Conservation (phyloP, 2,797 vertebrate species). For the Chanos chanos region DNA sequence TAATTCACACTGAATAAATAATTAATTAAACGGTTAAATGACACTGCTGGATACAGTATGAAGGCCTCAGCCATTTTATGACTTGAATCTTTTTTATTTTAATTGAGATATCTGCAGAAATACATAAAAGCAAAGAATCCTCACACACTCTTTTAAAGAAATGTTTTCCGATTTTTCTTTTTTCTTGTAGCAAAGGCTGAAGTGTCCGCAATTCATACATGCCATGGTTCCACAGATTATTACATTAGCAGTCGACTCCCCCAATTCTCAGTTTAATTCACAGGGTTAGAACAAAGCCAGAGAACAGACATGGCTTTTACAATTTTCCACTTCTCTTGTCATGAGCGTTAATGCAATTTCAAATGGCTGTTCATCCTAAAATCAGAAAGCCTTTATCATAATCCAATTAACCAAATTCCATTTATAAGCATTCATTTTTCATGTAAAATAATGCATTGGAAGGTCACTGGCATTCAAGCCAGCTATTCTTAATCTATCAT, state of each 20-base stretch:
- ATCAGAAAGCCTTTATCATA: conserved; percentile 43
- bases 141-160: not conserved
- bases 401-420: conserved; percentile 38
- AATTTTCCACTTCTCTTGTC: conserved; percentile 38
- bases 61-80: too few relatives aligned
- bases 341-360: conserved; percentile 38
- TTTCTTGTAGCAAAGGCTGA: not conserved
- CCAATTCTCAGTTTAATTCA: conserved; percentile 20
- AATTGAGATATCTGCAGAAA: too few relatives aligned
- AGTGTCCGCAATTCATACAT: conserved; percentile 48
- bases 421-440: conserved; percentile 37
- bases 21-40: too few relatives aligned
- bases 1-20: too few relatives aligned
- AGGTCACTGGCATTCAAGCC: conserved; percentile 23
- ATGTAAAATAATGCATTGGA: conserved; percentile 31
- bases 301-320: conserved; percentile 25
- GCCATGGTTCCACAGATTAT: conserved; percentile 61
- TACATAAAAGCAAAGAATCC: not conserved
- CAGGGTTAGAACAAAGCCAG: conserved; percentile 35
- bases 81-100: too few relatives aligned
- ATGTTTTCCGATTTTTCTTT: conserved; percentile 5
- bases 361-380: conserved; percentile 46
- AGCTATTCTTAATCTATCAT: too few relatives aligned
- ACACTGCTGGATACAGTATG: too few relatives aligned
- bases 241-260: conserved; percentile 55